Evolutionary conservation across 2,113 vertebrate species (phyloP), one percentile per base, ranked within the genome.

Genomic region (Poicephalus gulielmi): DNA sequence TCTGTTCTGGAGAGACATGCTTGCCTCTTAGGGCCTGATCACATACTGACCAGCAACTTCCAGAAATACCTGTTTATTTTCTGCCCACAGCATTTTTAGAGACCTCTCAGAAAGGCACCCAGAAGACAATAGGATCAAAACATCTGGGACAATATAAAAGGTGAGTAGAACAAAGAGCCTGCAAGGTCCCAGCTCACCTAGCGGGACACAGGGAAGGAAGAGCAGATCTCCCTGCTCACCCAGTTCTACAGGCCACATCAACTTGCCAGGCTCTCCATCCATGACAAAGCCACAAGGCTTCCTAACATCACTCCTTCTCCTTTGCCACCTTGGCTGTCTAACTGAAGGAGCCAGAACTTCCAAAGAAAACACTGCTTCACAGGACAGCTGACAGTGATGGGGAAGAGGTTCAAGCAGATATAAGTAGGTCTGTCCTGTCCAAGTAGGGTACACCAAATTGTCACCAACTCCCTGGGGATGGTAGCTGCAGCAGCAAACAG

Each of bases 281-380:
- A 2, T 12, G 11, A 33, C 28, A 20, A 23, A 67, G 17, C 18
- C 52, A 52, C 0, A 0, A 22, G n/a, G 49, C 44, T 35, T 75
- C 41, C 35, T 7, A 8, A 17, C 33, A 24, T 43, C 17, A 1
- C 17, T 46, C 28, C 37, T 60, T 9, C 17, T 71, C 68, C 41
- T 6, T 4, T 27, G 35, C 6, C 49, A 31, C 43, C 37, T 59
- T 33, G 0, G 1, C 20, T 35, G 28, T 15, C 44, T 66, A 1
- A 1, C 23, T 14, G 22, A 22, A 71, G 37, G 31, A 84, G 23
- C 28, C 35, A 41, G 4, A 12, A 5, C 19, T 66, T 8, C 13
- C 49, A 11, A 19, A 39, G n/a, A 31, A 18, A 31, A 76, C 14
- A 3, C 7, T 7, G 57, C 37, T 76, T 17, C 41, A 3, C 5